Conservation (phyloP, 2,888 invertebrate genomes). For the Andrena flavipes region DNA sequence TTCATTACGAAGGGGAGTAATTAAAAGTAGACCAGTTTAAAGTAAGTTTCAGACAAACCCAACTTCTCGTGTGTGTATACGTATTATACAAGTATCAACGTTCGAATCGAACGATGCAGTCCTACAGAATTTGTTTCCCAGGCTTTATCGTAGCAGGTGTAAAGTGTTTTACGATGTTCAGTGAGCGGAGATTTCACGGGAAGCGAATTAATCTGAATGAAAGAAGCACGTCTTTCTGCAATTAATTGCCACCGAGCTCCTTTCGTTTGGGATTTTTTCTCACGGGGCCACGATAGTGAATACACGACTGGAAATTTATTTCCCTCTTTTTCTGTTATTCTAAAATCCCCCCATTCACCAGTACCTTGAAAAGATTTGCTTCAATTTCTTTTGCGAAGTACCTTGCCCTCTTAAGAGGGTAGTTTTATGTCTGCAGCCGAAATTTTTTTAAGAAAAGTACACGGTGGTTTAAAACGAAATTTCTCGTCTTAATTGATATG, state of each 20-base stretch:
- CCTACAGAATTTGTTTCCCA: conserved; percentile 13
- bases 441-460: too few relatives aligned
- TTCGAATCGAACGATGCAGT: conserved; percentile 12
- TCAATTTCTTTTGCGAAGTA: neutral
- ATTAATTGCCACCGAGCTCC: conserved; percentile 3
- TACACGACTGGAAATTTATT: conserved; percentile 3
- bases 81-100: neutral
- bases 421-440: neutral
- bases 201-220: conserved; percentile 8
- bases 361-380: neutral
- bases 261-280: conserved; percentile 4
- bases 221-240: neutral
- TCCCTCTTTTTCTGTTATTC: neutral
- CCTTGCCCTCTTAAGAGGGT: neutral
- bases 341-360: neutral
- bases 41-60: too few relatives aligned
- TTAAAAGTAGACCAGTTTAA: too few relatives aligned
- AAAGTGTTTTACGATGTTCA: conserved; percentile 8
- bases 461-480: too few relatives aligned
- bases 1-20: too few relatives aligned
- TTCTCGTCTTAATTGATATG: too few relatives aligned
- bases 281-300: neutral
- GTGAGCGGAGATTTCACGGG: conserved; percentile 1
- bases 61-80: too few relatives aligned
- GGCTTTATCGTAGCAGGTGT: neutral